phyloP scores from a whole-genome alignment of 2,113 vertebrate species.

The Protobothrops mucrosquamatus region DNA sequence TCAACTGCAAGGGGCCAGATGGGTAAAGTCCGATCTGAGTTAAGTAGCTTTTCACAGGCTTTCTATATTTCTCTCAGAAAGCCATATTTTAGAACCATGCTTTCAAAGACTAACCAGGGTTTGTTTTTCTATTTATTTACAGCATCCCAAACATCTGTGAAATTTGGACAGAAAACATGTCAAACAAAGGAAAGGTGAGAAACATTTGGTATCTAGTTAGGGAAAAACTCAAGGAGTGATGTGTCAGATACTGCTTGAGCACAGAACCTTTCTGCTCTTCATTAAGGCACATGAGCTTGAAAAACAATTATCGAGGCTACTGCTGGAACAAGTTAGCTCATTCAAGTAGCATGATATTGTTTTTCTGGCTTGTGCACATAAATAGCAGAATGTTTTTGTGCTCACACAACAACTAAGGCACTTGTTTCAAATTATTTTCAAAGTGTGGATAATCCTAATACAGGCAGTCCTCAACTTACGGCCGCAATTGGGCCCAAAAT shows the following conservation, averaged over 20 bases:
- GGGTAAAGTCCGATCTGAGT: not conserved
- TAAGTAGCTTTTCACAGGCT: not conserved
- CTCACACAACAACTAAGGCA: not conserved
- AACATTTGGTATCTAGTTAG: not conserved
- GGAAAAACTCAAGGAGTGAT: not conserved
- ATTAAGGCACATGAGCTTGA: not conserved
- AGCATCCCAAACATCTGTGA: conserved; percentile 32
- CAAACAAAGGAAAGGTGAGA: conserved; percentile 63
- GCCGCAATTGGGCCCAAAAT: not conserved
- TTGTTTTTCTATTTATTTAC: not conserved
- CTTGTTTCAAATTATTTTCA: not conserved
- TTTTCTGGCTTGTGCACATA: not conserved
- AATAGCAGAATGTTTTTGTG: not conserved
- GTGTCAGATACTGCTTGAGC: not conserved
- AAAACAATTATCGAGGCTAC: not conserved
- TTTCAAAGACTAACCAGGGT: not conserved
- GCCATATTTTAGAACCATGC: not conserved
- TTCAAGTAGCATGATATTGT: not conserved
- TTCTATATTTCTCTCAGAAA: not conserved
- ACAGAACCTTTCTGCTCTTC: not conserved
- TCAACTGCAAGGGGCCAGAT: not conserved
- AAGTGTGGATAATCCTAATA: not conserved
- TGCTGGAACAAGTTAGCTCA: not conserved
- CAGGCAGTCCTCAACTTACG: not conserved
- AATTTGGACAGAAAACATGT: conserved; percentile 49